Conservation (phyloP, 2,113 vertebrate genomes). For the Rallus limicola region DNA sequence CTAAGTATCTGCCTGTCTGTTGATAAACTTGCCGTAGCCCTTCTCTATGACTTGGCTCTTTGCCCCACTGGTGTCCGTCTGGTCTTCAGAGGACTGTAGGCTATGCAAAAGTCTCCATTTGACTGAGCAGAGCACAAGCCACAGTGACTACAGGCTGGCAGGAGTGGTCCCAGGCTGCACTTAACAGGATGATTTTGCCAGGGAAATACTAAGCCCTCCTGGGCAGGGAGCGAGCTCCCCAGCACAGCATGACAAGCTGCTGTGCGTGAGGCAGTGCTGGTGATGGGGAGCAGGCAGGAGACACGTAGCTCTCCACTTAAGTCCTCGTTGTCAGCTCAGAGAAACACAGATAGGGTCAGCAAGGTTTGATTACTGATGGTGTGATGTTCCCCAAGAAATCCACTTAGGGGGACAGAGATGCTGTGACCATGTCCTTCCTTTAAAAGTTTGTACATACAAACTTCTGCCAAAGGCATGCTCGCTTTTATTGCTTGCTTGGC, state of each 20-base stretch:
- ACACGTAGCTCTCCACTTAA: neutral
- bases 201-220: neutral
- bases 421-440: neutral
- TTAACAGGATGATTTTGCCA: neutral
- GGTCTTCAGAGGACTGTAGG: neutral
- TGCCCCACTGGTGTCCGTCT: neutral
- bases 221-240: neutral
- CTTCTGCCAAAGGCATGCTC: neutral
- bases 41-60: neutral
- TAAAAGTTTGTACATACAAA: rapidly evolving
- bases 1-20: neutral
- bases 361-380: neutral
- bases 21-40: neutral
- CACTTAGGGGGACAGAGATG: neutral
- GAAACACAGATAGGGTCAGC: neutral
- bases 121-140: neutral
- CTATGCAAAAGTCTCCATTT: neutral
- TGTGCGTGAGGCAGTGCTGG: rapidly evolving
- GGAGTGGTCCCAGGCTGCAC: neutral
- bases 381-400: neutral
- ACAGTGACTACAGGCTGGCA: neutral
- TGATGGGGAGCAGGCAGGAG: neutral
- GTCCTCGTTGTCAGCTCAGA: neutral
- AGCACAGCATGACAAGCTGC: neutral
- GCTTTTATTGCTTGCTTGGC: neutral